Evolutionary conservation across 1,140 invertebrate species (phyloP).

Genomic region (Triops cancriformis): DNA sequence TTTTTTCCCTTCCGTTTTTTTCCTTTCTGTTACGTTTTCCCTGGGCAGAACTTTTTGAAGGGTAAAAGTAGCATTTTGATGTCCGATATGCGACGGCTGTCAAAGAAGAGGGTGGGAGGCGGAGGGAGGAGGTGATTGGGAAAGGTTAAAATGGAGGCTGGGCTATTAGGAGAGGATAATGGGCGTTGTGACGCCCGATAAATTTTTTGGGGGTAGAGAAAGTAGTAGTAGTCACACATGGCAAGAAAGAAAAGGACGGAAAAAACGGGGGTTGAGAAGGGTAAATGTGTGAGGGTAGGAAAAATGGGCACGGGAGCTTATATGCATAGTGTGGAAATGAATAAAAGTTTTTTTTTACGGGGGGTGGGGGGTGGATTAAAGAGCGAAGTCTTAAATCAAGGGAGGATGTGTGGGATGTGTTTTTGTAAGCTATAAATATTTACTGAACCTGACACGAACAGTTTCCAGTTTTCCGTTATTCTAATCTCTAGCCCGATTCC

Average conservation of each 20-base stretch:
- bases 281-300: background rate
- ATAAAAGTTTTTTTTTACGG: too few species aligned
- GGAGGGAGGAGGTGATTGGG: slow-evolving; percentile 24
- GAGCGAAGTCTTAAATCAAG: slow-evolving; percentile 18
- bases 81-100: background rate
- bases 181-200: slow-evolving; percentile 27
- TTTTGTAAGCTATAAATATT: slow-evolving; percentile 25
- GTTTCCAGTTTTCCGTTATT: slow-evolving; percentile 10
- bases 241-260: slow-evolving; percentile 8
- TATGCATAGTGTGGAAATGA: too few species aligned
- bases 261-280: background rate
- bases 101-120: slow-evolving; percentile 27
- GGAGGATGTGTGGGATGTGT: background rate
- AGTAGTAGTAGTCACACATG: slow-evolving; percentile 27
- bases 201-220: slow-evolving; percentile 19
- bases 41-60: background rate
- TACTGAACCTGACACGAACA: slow-evolving; percentile 17
- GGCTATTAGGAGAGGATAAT: slow-evolving; percentile 22
- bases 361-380: too few species aligned
- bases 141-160: slow-evolving; percentile 14
- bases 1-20: background rate
- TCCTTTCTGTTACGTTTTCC: too few species aligned
- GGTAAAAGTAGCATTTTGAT: slow-evolving; percentile 16
- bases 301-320: too few species aligned
- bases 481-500: slow-evolving; percentile 11